Base-by-base conservation (phyloP, 2,888 invertebrate genomes). In the Sinhomidia bicolor region DNA sequence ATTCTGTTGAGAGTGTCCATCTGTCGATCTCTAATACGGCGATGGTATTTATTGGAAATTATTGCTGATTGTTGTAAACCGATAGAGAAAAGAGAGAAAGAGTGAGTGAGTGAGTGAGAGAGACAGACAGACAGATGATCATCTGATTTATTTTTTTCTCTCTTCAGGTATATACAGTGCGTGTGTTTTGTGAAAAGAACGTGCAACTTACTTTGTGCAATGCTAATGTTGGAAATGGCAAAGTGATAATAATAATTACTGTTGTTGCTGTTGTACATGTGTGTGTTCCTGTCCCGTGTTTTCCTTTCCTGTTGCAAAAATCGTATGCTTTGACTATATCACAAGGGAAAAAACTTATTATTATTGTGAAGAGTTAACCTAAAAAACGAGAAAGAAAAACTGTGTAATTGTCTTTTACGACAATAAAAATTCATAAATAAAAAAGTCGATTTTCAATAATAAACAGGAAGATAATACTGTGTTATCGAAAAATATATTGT, bases 21-120 rank as follows among this genome's bases (percentile, higher is more conserved):
- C 83, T 83, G 71, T 41, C 71, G 54, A 84, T 80, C 80, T 36
- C 60, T 80, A 36, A n/a, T n/a, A n/a, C 12, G 41, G 32, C 85
- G 78, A 68, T 36, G 85, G 85, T 71, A 85, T 78, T 85, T 78
- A 78, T 32, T 85, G 51, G 78, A 78, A 85, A 76, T 78, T 80
- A 78, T 57, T 78, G 51, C 2, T 78, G 78, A 78, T 78, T 78
- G 78, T 78, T 78, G 78, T 54, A 47, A 74, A 57, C 32, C 32
- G 54, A 78, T 57, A 78, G 54, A 47, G n/a, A 17, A 41, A 7
- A 17, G 17, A 36, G 14, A 68, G 41, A n/a, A 17, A 41, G 2
- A 17, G 17, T n/a, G 14, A 68, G 41, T 20, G 44, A 71, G 17
- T 17, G 32, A 74, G 74, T 0, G 51, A 78, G 57, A 29, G n/a